phyloP scores from a whole-genome alignment of 2,888 invertebrate species.

The Lasius platythorax region DNA sequence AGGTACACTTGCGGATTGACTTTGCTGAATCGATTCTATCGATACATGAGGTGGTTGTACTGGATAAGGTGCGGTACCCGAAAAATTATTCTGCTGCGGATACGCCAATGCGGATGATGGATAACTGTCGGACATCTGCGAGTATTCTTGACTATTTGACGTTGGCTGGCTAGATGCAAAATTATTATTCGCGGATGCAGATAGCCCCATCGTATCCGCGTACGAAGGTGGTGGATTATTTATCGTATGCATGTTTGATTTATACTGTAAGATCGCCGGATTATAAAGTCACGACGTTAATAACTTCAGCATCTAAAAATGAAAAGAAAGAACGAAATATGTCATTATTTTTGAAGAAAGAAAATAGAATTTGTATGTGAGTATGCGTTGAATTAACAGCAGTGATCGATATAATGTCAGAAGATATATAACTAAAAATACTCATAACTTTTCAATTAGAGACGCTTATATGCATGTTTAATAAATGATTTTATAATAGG shows the following conservation, averaged over 20 bases:
- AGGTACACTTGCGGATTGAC: background rate
- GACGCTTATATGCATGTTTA: background rate
- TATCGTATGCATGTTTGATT: constrained; percentile 37
- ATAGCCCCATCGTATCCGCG: constrained; percentile 33
- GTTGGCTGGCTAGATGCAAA: no score
- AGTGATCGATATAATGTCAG: background rate
- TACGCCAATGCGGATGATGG: background rate
- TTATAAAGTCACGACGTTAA: background rate
- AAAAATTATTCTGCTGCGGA: constrained; percentile 14
- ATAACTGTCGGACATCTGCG: background rate
- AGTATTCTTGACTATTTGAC: background rate
- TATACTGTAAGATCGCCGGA: constrained; percentile 16
- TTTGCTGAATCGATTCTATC: background rate
- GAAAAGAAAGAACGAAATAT: background rate
- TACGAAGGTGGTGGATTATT: constrained; percentile 57
- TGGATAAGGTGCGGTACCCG: background rate
- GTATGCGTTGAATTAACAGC: background rate
- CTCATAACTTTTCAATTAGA: background rate
- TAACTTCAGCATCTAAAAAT: constrained; percentile 1
- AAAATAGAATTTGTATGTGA: background rate
- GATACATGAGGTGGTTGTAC: constrained; percentile 1
- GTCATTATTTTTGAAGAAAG: background rate
- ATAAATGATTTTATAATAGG: background rate
- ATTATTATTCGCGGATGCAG: background rate
- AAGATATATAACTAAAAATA: background rate